A percentile compares a stretch with the other conserved stretches of the same genome.
These are phyloP conservation scores for Benitochromis conjunctus DNA, from an alignment of 2,113 vertebrate species.

Conservation along the genomic window DNA sequence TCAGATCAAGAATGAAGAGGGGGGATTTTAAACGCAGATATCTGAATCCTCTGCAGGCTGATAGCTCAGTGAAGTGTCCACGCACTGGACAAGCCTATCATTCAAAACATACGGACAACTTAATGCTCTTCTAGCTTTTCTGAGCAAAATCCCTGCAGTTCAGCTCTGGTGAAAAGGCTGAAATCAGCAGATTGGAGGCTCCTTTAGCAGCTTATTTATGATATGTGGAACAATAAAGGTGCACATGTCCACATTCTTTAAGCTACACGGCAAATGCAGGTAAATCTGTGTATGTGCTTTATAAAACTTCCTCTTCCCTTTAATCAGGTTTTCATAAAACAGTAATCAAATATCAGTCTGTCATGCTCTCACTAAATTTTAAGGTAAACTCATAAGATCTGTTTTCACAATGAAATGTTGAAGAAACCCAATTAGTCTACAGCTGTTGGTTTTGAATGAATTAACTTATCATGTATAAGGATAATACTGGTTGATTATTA, in stretches of 20 bases:
- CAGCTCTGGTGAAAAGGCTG: background rate
- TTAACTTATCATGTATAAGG: background rate
- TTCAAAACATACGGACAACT: background rate
- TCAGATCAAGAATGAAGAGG: background rate
- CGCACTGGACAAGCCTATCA: background rate
- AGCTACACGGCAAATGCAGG: background rate
- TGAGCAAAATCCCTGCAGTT: background rate
- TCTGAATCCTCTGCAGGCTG: background rate
- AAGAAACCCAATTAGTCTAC: too few relatives aligned
- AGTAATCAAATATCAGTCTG: background rate
- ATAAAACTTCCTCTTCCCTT: background rate
- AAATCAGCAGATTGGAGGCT: background rate
- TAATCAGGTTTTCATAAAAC: background rate
- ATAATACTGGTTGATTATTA: background rate
- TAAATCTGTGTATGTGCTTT: background rate
- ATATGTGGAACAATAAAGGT: background rate
- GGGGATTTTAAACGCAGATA: background rate
- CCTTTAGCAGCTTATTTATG: background rate
- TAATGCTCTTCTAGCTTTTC: background rate
- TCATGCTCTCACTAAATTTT: too few relatives aligned
- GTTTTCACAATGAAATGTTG: too few relatives aligned
- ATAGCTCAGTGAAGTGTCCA: background rate
- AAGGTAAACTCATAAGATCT: background rate
- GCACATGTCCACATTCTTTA: background rate
- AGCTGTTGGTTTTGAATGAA: too few relatives aligned